Conservation (phyloP, 2,797 vertebrate genomes). For the Anolis apletophallus region DNA sequence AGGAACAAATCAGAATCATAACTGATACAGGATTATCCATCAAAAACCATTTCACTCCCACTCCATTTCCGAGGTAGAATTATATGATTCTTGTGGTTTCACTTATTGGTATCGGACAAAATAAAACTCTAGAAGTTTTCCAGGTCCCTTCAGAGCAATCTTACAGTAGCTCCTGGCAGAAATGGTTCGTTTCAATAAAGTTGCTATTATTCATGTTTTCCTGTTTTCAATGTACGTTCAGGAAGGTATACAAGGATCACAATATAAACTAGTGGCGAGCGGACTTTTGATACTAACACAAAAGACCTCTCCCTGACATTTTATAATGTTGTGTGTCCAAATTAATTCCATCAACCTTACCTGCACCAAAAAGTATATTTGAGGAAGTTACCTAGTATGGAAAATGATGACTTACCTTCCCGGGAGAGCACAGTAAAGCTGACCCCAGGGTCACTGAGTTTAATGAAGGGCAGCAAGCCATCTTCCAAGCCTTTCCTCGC, state of each 20-base stretch:
- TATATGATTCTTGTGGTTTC: too few relatives aligned
- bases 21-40: background rate
- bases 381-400: background rate
- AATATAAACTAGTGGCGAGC: background rate
- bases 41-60: background rate
- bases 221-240: too few relatives aligned
- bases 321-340: background rate
- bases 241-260: too few relatives aligned
- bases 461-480: conserved; percentile 86
- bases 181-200: too few relatives aligned
- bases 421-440: conserved; percentile 85
- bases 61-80: background rate
- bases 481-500: conserved; percentile 85
- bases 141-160: too few relatives aligned
- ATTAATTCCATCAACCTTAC: background rate
- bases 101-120: too few relatives aligned
- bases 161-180: too few relatives aligned
- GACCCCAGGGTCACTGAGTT: conserved; percentile 93
- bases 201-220: too few relatives aligned
- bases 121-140: too few relatives aligned
- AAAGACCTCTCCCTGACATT: background rate
- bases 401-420: conserved; percentile 79
- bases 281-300: background rate
- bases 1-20: background rate
- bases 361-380: background rate